Percentiles rank a stretch among this genome's conserved stretches.
These are phyloP conservation scores for Chlorocebus sabaeus DNA, from an alignment of 2,113 vertebrate species.

Conservation along the genomic window DNA sequence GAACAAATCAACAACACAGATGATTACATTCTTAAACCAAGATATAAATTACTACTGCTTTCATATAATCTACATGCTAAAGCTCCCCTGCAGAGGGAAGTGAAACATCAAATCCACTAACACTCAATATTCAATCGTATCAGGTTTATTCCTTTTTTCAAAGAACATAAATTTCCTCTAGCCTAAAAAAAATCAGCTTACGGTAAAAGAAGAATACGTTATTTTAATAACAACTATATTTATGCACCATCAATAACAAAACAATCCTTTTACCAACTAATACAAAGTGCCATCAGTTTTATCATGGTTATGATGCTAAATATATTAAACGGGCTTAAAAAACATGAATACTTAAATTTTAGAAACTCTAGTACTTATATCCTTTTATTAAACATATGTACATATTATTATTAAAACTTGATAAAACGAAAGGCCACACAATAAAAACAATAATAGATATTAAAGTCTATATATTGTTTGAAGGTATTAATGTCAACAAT, in stretches of 20 bases:
- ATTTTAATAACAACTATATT: background rate
- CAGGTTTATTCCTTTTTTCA: background rate
- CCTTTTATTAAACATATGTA: background rate
- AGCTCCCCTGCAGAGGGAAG: background rate
- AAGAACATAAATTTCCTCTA: background rate
- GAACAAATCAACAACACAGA: background rate
- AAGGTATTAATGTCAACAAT: background rate
- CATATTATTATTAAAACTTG: background rate
- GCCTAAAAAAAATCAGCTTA: background rate
- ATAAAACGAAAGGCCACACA: background rate
- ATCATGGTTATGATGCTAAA: background rate
- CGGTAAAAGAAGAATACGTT: background rate
- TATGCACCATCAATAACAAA: background rate
- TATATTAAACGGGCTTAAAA: background rate
- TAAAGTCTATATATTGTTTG: background rate
- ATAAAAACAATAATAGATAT: background rate
- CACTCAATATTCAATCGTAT: background rate
- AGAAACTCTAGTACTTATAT: conserved; percentile 12
- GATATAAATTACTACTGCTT: background rate
- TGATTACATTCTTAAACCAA: background rate
- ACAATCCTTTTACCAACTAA: background rate
- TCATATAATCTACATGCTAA: background rate
- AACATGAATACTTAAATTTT: background rate
- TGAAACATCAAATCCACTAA: background rate
- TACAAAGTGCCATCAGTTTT: background rate